Evolutionary conservation across 2,113 vertebrate genomes (phyloP), one percentile per base, ranked within the genome.

Genomic region (Pituophis catenifer): DNA sequence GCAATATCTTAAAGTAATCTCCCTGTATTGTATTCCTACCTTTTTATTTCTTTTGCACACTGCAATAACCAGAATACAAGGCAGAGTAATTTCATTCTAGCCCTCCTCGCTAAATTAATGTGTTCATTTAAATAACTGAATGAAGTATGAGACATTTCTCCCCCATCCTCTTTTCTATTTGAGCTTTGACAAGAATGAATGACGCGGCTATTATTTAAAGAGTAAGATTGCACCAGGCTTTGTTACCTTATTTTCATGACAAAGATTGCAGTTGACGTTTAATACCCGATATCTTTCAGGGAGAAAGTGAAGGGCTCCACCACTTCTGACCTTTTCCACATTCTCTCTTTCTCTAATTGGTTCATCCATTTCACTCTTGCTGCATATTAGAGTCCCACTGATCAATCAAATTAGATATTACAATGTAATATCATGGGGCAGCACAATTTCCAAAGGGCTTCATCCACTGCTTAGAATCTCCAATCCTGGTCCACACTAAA

Each of bases 181-280:
- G 93, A 96, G 92, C 86, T 38, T 53, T 92, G 15, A 55, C 0
- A 0, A 91, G 94, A 75, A 29, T 95, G 96, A 95, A 86, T 94
- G 96, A 94, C 95, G 95, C 44, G 92, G 93, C 90, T 92, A 91
- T 96, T 52, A 95, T 94, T 96, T 88, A 94, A 94, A 93, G 0
- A 1, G 95, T 81, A 94, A 94, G 94, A 92, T 96, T 93, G 95
- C 86, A 62, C 89, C 88, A 88, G 54, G 54, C 8, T 86, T 93
- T 95, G 94, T 95, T 97, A 93, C 92, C 94, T 94, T 92, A 95
- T 96, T 97, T 96, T 95, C 93, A 92, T 95, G 93, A 96, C 94
- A 96, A 97, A 97, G 94, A 96, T 94, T 96, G 75, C 89, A 94
- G 88, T 94, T 96, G 96, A 95, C 94, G 95, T 96, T 96, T 96